Evolutionary conservation across 2,888 invertebrate species (phyloP).

Genomic region (Ormyrus pomaceus): DNA sequence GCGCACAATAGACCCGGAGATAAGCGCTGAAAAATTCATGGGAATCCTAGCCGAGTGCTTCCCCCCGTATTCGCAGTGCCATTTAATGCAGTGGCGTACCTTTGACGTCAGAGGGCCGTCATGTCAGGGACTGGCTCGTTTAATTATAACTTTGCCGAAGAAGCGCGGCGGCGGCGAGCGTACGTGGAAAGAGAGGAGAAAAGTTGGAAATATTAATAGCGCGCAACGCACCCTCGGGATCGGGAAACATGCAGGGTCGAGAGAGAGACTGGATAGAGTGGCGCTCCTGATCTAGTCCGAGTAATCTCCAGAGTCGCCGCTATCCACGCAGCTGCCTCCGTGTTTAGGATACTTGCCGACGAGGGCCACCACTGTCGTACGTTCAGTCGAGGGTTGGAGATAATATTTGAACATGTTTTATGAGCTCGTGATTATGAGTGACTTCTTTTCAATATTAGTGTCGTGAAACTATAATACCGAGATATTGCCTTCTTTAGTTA

Average conservation of each 20-base stretch:
- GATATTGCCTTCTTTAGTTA: too few species aligned
- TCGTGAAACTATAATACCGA: too few species aligned
- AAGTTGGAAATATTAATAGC: slow-evolving; percentile 63
- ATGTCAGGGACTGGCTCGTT: slow-evolving; percentile 56
- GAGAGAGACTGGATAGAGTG: not conserved
- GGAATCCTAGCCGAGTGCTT: not conserved
- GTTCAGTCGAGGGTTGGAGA: too few species aligned
- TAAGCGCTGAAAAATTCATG: slow-evolving; percentile 10
- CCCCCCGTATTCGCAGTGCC: not conserved
- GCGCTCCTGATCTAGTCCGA: too few species aligned
- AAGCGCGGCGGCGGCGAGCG: slow-evolving; percentile 53
- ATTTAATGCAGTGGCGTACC: slow-evolving; percentile 25
- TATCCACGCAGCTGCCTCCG: too few species aligned
- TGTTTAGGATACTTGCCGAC: too few species aligned
- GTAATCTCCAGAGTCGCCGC: too few species aligned
- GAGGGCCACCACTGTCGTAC: too few species aligned
- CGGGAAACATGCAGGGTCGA: not conserved
- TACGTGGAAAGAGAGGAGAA: slow-evolving; percentile 32
- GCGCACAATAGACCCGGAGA: not conserved
- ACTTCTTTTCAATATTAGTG: too few species aligned
- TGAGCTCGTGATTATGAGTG: too few species aligned
- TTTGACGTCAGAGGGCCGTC: slow-evolving; percentile 43
- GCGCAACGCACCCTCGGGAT: slow-evolving; percentile 34
- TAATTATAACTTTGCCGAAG: slow-evolving; percentile 68
- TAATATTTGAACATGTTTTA: too few species aligned